These are phyloP conservation scores for Nebria ingens DNA, from an alignment of 1,140 invertebrate species.

Conservation along the genomic window DNA sequence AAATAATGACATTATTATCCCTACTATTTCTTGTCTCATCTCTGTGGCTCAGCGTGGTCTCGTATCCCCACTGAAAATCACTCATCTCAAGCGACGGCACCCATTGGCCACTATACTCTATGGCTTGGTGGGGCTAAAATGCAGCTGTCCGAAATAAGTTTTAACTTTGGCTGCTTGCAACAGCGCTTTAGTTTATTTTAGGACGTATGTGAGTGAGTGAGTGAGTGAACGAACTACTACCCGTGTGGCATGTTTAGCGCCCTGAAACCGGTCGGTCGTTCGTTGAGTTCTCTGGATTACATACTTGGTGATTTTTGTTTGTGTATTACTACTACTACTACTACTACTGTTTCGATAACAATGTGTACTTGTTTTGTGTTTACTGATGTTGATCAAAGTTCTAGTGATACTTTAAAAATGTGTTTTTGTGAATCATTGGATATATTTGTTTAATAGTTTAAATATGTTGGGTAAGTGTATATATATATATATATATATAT, in stretches of 20 bases:
- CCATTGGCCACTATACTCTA: background rate
- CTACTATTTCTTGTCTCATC: slow-evolving; percentile 10
- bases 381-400: background rate
- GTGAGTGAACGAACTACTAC: too few species aligned
- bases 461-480: too few species aligned
- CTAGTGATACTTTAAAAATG: background rate
- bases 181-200: background rate
- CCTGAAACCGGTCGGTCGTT: too few species aligned
- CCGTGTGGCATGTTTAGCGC: background rate
- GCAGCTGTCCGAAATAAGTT: slow-evolving; percentile 7
- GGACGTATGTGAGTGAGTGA: background rate
- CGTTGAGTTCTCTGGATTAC: background rate
- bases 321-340: background rate
- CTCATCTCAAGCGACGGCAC: background rate
- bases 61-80: background rate
- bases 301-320: background rate
- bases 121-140: background rate
- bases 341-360: background rate
- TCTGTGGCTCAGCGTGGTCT: too few species aligned
- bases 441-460: too few species aligned
- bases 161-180: background rate
- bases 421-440: background rate
- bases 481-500: too few species aligned
- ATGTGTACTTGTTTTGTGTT: background rate
- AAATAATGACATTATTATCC: slow-evolving; percentile 37